phyloP scores from a whole-genome alignment of 2,113 vertebrate genomes.

The Poeciliopsis retropinna region DNA sequence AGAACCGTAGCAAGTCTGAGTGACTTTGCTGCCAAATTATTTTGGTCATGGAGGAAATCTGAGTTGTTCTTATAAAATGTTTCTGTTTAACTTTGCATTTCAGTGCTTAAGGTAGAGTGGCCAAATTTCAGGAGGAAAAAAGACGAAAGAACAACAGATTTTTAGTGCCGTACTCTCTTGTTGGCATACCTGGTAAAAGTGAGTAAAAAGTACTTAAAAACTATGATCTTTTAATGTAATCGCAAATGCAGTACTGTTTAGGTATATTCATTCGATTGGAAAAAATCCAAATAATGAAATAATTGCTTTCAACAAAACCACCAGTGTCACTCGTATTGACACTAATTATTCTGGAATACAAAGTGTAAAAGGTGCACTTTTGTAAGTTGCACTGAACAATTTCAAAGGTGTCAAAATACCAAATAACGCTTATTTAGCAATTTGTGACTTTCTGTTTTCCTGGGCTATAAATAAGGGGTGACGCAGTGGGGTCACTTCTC shows the following conservation, averaged over 20 bases:
- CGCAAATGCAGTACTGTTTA: background rate
- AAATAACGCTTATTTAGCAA: background rate
- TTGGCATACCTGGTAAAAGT: background rate
- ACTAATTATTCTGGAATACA: too few species aligned
- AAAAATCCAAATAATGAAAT: background rate
- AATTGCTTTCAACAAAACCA: background rate
- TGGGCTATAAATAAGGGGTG: background rate
- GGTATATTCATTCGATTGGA: background rate
- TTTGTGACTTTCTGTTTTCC: background rate
- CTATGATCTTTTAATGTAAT: background rate
- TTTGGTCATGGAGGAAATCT: constrained; percentile 40
- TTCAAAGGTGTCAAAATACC: background rate
- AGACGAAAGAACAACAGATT: background rate
- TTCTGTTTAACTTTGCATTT: background rate
- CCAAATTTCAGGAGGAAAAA: background rate
- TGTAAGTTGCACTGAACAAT: too few species aligned
- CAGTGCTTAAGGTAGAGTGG: background rate
- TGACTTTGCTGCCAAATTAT: constrained; percentile 28
- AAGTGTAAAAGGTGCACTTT: too few species aligned
- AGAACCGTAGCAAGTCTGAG: constrained; percentile 5
- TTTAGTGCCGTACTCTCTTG: background rate
- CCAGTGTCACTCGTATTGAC: background rate
- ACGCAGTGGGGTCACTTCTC: too few species aligned
- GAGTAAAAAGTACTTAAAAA: background rate
- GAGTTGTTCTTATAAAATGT: constrained; percentile 18